Evolutionary conservation across 2,888 invertebrate species (phyloP).

Genomic region (Baccha elongata): DNA sequence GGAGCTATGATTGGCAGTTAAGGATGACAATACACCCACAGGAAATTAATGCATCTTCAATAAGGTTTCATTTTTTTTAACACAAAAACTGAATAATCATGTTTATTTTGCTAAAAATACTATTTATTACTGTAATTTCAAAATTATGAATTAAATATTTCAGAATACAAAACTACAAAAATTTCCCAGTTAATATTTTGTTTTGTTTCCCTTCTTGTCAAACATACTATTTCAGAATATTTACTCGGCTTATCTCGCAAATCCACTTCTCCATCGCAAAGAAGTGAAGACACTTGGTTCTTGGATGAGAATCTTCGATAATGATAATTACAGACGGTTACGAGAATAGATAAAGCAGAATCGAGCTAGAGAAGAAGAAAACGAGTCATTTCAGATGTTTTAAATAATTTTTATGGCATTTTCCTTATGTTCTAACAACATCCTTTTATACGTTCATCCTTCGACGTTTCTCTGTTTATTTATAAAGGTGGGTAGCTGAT

Average conservation of each 20-base stretch:
- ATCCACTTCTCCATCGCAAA: conserved; percentile 58
- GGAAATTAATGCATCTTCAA: too few relatives aligned
- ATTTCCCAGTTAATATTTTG: too few relatives aligned
- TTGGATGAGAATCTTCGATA: conserved; percentile 42
- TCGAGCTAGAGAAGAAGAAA: conserved; percentile 54
- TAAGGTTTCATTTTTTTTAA: too few relatives aligned
- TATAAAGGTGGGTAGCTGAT: conserved; percentile 93
- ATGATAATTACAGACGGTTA: conserved; percentile 69
- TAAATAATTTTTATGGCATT: conserved; percentile 72
- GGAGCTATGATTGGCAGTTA: too few relatives aligned
- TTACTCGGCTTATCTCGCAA: conserved; percentile 61
- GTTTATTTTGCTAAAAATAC: too few relatives aligned
- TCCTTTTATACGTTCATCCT: conserved; percentile 32
- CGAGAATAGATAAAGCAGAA: conserved; percentile 65
- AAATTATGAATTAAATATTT: too few relatives aligned
- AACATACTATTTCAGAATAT: conserved; percentile 48
- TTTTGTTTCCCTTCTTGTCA: conserved; percentile 22
- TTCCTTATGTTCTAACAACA: conserved; percentile 46
- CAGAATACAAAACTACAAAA: too few relatives aligned
- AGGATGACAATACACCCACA: too few relatives aligned
- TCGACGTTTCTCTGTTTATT: neutral
- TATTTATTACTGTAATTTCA: too few relatives aligned
- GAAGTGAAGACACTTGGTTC: conserved; percentile 33
- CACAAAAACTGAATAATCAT: too few relatives aligned
- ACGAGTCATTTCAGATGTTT: conserved; percentile 66